Evolutionary conservation across 2,888 invertebrate genomes (phyloP).

Genomic region (Cataglyphis cursor): DNA sequence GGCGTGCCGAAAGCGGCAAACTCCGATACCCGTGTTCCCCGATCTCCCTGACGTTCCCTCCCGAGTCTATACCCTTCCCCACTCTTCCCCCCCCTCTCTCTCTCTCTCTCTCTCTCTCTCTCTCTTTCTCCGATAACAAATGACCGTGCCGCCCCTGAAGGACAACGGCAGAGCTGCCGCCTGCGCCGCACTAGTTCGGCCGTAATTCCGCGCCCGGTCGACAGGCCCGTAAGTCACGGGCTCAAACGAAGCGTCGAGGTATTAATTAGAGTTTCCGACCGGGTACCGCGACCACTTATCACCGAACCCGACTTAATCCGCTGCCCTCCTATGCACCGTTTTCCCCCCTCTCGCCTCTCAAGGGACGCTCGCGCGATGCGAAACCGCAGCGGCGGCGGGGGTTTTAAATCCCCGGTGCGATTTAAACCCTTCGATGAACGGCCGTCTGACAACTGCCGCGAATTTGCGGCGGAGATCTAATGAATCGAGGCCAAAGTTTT

Average conservation of each 20-base stretch:
- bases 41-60: constrained; percentile 48
- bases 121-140: constrained; percentile 81
- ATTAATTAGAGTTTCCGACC: constrained; percentile 86
- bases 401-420: constrained; percentile 66
- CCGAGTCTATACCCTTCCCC: neutral
- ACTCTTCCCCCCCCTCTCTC: no score
- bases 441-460: constrained; percentile 59
- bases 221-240: constrained; percentile 85
- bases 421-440: constrained; percentile 71
- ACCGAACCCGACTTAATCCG: constrained; percentile 81
- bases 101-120: neutral
- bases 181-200: constrained; percentile 75
- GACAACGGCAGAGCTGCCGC: constrained; percentile 76
- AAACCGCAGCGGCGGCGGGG: constrained; percentile 42
- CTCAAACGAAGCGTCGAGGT: constrained; percentile 86
- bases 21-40: constrained; percentile 41
- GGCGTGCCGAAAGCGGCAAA: constrained; percentile 67
- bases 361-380: constrained; percentile 48
- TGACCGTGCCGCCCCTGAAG: constrained; percentile 80
- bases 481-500: constrained; percentile 58
- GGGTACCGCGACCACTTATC: constrained; percentile 86
- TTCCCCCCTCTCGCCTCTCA: neutral
- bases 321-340: constrained; percentile 44
- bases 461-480: constrained; percentile 52
- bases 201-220: constrained; percentile 82